Evolutionary conservation across 2,888 invertebrate species (phyloP).

Genomic region (Penaeus monodon): DNA sequence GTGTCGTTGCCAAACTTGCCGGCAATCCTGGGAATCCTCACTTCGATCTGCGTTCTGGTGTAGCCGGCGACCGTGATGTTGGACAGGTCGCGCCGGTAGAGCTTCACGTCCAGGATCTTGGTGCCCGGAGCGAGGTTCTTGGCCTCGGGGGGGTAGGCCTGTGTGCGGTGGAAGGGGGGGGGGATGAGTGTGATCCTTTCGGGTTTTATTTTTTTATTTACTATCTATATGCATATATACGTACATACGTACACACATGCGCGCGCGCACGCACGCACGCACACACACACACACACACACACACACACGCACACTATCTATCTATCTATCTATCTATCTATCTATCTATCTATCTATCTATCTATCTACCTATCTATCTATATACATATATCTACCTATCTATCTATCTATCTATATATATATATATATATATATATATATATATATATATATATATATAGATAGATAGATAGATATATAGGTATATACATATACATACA

Average conservation of each 20-base stretch:
- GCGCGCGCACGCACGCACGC: too few relatives aligned
- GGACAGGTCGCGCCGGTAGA: conserved; percentile 1
- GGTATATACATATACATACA: conserved; percentile 16
- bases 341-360: conserved; percentile 12
- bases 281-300: neutral
- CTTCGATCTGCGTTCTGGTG: conserved; percentile 5
- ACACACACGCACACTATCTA: neutral
- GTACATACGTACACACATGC: neutral
- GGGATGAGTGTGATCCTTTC: neutral
- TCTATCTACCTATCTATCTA: neutral
- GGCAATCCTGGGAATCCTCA: conserved; percentile 14
- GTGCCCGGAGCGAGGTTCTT: conserved; percentile 18
- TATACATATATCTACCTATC: conserved; percentile 4
- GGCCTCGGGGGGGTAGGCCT: conserved; percentile 1
- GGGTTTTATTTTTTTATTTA: neutral
- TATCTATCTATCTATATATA: neutral
- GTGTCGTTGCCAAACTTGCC: conserved; percentile 26
- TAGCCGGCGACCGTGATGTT: conserved; percentile 9
- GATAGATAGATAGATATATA: conserved; percentile 16
- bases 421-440: conserved; percentile 22
- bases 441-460: neutral
- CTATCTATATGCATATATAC: neutral
- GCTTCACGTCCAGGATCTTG: conserved; percentile 28
- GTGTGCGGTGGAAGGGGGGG: neutral
- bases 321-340: conserved; percentile 18